Evolutionary conservation across 1,140 invertebrate species (phyloP).

Genomic region (Polypedilum pembai): DNA sequence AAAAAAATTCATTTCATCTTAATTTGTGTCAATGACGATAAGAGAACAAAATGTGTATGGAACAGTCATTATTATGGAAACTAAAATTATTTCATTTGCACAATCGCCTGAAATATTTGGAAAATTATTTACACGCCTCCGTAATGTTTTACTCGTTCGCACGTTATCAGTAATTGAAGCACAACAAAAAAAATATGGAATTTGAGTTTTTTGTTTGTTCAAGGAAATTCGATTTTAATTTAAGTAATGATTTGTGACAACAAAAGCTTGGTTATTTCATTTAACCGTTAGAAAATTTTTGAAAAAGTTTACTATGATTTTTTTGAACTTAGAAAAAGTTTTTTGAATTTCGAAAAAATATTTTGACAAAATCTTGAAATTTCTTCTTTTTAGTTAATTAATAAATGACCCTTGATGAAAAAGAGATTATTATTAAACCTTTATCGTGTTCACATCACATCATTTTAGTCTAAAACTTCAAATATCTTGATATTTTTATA

Average conservation of each 20-base stretch:
- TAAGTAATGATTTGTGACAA: neutral
- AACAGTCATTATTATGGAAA: neutral
- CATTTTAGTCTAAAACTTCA: too few species aligned
- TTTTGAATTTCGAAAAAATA: too few species aligned
- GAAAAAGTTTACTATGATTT: too few species aligned
- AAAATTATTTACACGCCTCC: neutral
- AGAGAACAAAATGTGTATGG: neutral
- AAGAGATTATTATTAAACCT: too few species aligned
- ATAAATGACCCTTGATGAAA: too few species aligned
- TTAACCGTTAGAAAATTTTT: too few species aligned
- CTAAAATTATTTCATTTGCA: neutral
- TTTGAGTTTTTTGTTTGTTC: neutral
- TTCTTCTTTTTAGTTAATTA: too few species aligned
- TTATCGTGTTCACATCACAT: too few species aligned
- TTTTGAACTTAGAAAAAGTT: too few species aligned
- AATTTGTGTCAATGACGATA: conserved; percentile 27
- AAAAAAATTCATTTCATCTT: neutral
- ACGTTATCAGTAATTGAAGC: neutral
- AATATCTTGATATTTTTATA: too few species aligned
- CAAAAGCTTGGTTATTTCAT: too few species aligned
- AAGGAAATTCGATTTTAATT: neutral
- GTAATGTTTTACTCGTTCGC: neutral
- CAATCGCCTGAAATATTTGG: neutral
- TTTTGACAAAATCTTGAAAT: too few species aligned
- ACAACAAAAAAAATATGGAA: neutral